Base-by-base conservation (phyloP, 92 coral and sea anemone species). In the Epizoanthus ramosus region DNA sequence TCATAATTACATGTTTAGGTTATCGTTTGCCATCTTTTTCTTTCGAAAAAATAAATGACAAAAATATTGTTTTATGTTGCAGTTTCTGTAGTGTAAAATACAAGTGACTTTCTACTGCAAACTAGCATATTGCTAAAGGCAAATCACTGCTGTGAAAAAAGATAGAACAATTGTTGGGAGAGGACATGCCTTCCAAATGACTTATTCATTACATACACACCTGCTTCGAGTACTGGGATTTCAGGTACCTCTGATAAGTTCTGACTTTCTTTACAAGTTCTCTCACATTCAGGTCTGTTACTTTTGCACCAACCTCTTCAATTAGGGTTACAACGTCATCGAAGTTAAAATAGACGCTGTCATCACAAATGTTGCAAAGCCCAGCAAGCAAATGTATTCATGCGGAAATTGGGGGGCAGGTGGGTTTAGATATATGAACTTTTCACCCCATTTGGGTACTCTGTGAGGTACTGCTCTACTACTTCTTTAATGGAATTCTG, bases 331-430 rank as follows among this genome's bases (percentile, higher is more conserved):
- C 64, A 17, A 74, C 52, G n/a, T 64, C 59, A 52, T 63, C 87
- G 64, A 52, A 75, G 57, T 82, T 82, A 12, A 68, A 56, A 45
- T 82, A 23, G 17, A 45, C 86, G 43, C 21, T 41, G 35, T 71
- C 71, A 56, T 82, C 80, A 57, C 80, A 82, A 23, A 82, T 41
- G 41, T 82, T 71, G 24, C 80, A 56, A 6, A 83, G 57, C 37
- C 86, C 80, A 16, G 86, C 86, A 64, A 83, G 63, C 86, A n/a
- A 83, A 70, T 16, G 80, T 70, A 68, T 71, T 58, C 47, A 23
- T 64, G 10, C 80, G 68, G 39, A 69, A 82, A 28, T 71, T 5
- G 4, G 58, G 15, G 12, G 80, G 86, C 54, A 82, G 86, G 50
- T 82, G 86, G 54, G 80, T 82, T 37, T 82, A 59, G 21, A 82